Conservation (phyloP, 2,888 invertebrate species). For the Macropis europaea region DNA sequence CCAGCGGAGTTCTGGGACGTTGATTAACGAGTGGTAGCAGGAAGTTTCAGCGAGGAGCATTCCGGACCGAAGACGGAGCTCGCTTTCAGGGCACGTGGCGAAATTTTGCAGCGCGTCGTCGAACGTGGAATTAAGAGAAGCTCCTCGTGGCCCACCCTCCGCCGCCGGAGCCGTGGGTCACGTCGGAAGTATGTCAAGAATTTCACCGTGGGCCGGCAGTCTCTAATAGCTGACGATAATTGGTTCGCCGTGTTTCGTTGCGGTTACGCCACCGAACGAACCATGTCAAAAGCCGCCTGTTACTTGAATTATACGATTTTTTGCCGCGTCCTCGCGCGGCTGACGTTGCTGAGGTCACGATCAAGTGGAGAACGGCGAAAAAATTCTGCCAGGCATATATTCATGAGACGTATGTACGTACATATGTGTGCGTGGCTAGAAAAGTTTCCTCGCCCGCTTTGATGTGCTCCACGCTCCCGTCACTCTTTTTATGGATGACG, state of each 20-base stretch:
- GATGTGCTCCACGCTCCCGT: not conserved
- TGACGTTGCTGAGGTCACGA: slow-evolving; percentile 40
- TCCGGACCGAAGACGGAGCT: too few species aligned
- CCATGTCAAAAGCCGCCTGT: slow-evolving; percentile 60
- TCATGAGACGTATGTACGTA: not conserved
- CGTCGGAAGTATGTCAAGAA: slow-evolving; percentile 61
- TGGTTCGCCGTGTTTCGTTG: slow-evolving; percentile 54
- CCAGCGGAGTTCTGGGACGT: too few species aligned
- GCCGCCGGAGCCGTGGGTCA: not conserved
- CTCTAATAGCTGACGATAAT: slow-evolving; percentile 66
- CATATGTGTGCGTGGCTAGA: too few species aligned
- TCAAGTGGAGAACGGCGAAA: slow-evolving; percentile 29
- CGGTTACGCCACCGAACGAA: slow-evolving; percentile 55
- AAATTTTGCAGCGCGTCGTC: slow-evolving; percentile 4
- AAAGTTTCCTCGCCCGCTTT: too few species aligned
- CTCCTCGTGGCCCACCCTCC: slow-evolving; percentile 3
- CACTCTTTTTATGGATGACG: too few species aligned
- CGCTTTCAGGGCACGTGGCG: not conserved
- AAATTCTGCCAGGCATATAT: not conserved
- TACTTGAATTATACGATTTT: slow-evolving; percentile 58
- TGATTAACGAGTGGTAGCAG: too few species aligned
- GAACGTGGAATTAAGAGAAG: not conserved
- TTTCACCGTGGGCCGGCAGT: slow-evolving; percentile 60
- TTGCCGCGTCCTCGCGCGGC: slow-evolving; percentile 21
- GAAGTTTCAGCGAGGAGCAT: too few species aligned